These are phyloP conservation scores for Coenobita brevimanus DNA, from an alignment of 1,140 invertebrate genomes.

Conservation along the genomic window DNA sequence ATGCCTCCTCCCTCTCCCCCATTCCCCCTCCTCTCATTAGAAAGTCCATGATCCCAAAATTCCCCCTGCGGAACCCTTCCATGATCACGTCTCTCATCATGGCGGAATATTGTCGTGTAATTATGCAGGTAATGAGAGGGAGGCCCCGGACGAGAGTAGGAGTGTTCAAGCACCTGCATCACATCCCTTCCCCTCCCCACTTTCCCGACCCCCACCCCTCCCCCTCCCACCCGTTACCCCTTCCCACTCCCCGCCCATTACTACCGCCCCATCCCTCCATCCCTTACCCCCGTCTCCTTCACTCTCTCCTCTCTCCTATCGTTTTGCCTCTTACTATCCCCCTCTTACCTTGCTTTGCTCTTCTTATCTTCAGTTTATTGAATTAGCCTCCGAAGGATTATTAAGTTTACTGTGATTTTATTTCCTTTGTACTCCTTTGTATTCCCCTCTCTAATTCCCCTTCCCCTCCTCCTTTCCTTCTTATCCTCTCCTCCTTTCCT, in stretches of 20 bases:
- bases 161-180: background rate
- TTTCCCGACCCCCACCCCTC: background rate
- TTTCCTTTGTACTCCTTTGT: background rate
- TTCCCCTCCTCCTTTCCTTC: background rate
- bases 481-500: background rate
- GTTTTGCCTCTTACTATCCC: background rate
- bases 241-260: background rate
- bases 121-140: conserved; percentile 28
- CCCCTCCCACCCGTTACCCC: background rate
- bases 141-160: conserved; percentile 7
- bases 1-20: too few relatives aligned
- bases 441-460: background rate
- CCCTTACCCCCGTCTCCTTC: background rate
- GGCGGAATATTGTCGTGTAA: background rate
- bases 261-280: background rate
- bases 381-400: background rate
- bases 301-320: background rate
- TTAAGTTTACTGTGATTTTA: too few relatives aligned
- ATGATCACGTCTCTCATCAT: conserved; percentile 20
- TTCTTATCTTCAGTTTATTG: too few relatives aligned
- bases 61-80: too few relatives aligned
- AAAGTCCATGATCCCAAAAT: too few relatives aligned
- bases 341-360: background rate
- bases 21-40: too few relatives aligned
- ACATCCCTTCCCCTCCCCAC: background rate